phyloP scores from a whole-genome alignment of 2,797 vertebrate species.

The Atherinosoma microstoma region DNA sequence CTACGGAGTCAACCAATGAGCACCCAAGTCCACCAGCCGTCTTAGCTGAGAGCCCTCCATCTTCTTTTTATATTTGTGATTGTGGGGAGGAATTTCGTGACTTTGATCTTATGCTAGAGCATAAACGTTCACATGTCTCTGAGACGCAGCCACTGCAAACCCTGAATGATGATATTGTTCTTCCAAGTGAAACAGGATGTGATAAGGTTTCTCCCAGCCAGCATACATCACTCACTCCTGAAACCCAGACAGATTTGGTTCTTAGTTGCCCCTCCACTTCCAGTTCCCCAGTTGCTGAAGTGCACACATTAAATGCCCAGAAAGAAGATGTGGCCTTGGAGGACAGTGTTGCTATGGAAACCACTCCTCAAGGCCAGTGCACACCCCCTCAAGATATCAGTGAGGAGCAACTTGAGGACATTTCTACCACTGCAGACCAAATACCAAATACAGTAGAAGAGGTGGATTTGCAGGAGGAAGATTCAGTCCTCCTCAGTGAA shows the following conservation, averaged over 20 bases:
- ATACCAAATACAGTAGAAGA: conserved; percentile 37
- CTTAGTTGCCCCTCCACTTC: conserved; percentile 58
- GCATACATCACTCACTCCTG: conserved; percentile 26
- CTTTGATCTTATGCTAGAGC: conserved; percentile 74
- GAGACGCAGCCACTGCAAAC: conserved; percentile 45
- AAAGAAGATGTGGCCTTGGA: conserved; percentile 43
- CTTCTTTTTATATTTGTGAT: conserved; percentile 77
- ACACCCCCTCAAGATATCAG: conserved; percentile 25
- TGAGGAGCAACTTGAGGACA: conserved; percentile 44
- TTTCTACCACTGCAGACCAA: conserved; percentile 33
- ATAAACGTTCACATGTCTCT: conserved; percentile 72
- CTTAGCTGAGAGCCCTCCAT: conserved; percentile 45
- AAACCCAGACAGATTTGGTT: conserved; percentile 36
- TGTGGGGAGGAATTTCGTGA: conserved; percentile 80
- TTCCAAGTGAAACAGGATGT: conserved; percentile 17
- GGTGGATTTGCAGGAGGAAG: conserved; percentile 30
- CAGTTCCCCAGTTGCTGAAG: conserved; percentile 44
- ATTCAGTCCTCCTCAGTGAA: conserved; percentile 33
- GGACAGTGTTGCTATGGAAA: conserved; percentile 41
- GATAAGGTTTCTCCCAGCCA: conserved; percentile 27
- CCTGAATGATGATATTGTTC: conserved; percentile 29
- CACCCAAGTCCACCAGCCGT: conserved; percentile 30
- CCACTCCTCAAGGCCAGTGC: conserved; percentile 44
- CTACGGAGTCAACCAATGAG: conserved; percentile 58
- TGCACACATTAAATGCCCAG: conserved; percentile 27